Conservation (phyloP, 2,113 vertebrate species). For the Toxotes chatareus region DNA sequence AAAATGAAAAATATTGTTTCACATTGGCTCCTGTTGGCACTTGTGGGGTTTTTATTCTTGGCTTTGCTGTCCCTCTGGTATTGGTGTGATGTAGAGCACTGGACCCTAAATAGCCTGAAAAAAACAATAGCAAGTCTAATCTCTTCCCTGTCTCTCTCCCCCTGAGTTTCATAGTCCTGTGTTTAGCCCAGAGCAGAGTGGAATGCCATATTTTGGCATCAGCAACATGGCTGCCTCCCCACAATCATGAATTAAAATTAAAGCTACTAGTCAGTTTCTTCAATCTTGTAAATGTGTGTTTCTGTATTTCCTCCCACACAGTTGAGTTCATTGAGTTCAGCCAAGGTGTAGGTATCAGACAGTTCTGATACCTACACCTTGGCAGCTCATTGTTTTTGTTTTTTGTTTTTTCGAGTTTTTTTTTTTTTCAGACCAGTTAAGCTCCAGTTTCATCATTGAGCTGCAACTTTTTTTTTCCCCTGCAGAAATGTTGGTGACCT, state of each 20-base stretch:
- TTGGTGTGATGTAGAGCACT: background rate
- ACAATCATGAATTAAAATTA: slow-evolving; percentile 26
- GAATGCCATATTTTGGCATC: slow-evolving; percentile 17
- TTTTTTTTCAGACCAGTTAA: slow-evolving; percentile 31
- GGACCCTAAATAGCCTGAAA: slow-evolving; percentile 23
- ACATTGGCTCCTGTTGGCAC: background rate
- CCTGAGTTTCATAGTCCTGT: background rate
- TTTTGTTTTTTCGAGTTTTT: too few relatives aligned
- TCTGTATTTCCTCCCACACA: slow-evolving; percentile 28
- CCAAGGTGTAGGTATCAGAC: slow-evolving; percentile 40
- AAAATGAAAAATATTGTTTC: slow-evolving; percentile 9
- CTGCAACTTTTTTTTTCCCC: slow-evolving; percentile 12
- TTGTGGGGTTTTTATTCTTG: background rate
- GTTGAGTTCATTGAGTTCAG: slow-evolving; percentile 54
- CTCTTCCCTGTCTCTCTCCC: background rate
- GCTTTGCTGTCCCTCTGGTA: slow-evolving; percentile 17
- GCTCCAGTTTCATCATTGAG: slow-evolving; percentile 49
- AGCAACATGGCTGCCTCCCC: slow-evolving; percentile 18
- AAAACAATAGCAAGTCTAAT: slow-evolving; percentile 24
- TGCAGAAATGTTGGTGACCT: slow-evolving; percentile 53
- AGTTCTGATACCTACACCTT: slow-evolving; percentile 9
- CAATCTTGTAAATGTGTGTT: background rate
- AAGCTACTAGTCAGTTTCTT: slow-evolving; percentile 1
- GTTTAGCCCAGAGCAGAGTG: slow-evolving; percentile 21
- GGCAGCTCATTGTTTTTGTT: slow-evolving; percentile 40